Conservation (phyloP, 2,113 vertebrate genomes). For the Gopherus evgoodei region DNA sequence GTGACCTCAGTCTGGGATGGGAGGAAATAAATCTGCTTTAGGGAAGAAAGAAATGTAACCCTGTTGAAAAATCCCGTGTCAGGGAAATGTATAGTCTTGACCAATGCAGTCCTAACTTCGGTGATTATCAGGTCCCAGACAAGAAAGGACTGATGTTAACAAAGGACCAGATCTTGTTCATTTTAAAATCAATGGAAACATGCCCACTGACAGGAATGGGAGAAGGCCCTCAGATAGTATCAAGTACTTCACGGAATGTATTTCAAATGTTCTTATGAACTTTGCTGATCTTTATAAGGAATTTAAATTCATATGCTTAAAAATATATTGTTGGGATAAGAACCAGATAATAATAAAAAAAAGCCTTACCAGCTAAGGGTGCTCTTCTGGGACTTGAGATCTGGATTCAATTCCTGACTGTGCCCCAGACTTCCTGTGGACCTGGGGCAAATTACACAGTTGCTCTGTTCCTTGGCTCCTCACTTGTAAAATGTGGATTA, state of each 20-base stretch:
- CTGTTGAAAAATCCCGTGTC: neutral
- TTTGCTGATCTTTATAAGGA: neutral
- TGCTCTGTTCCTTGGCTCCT: neutral
- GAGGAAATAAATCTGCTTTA: neutral
- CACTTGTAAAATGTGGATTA: neutral
- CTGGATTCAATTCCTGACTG: neutral
- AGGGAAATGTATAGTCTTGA: neutral
- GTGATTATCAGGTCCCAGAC: neutral
- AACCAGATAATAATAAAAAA: neutral
- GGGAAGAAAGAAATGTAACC: neutral
- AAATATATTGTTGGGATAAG: neutral
- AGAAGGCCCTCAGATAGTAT: neutral
- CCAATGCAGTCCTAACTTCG: neutral
- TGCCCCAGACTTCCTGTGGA: neutral
- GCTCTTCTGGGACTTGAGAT: neutral
- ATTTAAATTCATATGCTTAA: neutral
- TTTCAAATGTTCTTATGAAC: neutral
- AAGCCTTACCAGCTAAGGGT: rapidly evolving
- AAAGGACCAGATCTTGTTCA: neutral
- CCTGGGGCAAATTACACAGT: neutral
- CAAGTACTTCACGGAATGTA: neutral
- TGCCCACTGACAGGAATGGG: rapidly evolving
- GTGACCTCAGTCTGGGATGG: neutral
- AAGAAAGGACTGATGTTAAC: neutral
- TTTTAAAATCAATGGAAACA: neutral